These are phyloP conservation scores for Chamaetylas fuelleborni DNA, from an alignment of 2,113 vertebrate genomes.

Conservation along the genomic window DNA sequence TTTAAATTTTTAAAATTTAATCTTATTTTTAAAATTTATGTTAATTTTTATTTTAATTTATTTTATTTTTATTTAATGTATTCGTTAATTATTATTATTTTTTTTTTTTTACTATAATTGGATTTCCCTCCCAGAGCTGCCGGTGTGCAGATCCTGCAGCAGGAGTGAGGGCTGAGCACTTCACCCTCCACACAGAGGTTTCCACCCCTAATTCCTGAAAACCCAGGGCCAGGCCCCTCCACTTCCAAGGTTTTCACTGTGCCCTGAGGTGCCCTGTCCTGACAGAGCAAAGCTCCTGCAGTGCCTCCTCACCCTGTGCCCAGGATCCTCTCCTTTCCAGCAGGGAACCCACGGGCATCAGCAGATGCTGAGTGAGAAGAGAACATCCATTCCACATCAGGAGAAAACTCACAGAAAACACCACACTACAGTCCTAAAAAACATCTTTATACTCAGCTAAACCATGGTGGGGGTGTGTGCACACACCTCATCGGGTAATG, in stretches of 20 bases:
- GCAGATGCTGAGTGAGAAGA: neutral
- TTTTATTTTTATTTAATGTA: no score
- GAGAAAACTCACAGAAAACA: neutral
- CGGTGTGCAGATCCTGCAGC: neutral
- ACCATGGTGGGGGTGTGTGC: fast-evolving
- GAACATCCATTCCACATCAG: fast-evolving
- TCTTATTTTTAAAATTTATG: no score
- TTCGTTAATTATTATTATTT: no score
- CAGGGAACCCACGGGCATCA: fast-evolving
- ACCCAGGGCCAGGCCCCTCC: fast-evolving
- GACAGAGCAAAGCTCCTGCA: neutral
- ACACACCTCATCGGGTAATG: fast-evolving
- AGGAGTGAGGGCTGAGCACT: fast-evolving
- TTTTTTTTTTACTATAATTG: neutral
- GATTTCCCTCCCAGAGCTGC: neutral
- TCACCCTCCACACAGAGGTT: fast-evolving
- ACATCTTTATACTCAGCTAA: neutral
- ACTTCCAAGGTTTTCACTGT: neutral
- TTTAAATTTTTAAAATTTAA: no score
- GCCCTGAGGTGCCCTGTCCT: neutral
- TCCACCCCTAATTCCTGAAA: neutral
- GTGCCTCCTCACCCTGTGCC: neutral
- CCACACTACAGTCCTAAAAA: fast-evolving
- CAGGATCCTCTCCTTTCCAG: neutral
- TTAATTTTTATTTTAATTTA: no score